Evolutionary conservation across 2,888 invertebrate genomes (phyloP), one percentile per base, ranked within the genome.

Genomic region (Andricus quercusramuli): DNA sequence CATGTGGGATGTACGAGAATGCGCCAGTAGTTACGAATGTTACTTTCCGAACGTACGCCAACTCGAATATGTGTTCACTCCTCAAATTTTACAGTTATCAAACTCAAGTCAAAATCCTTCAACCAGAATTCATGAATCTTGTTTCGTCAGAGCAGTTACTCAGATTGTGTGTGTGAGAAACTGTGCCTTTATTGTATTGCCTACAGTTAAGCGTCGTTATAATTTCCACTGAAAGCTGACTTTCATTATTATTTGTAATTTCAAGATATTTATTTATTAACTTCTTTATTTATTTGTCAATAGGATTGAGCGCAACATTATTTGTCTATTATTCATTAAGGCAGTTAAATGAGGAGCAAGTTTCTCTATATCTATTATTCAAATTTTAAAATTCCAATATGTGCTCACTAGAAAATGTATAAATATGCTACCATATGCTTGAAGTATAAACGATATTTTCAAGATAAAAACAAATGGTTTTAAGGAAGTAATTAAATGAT

Each of bases 31-130:
- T 59, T 56, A 37, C 13, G 4, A 32, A 74, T 37, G 15, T 70
- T 70, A 47, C 51, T 62, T 59, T 37, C 20, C 64, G 64, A 77
- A 66, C 29, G 41, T 44, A 78, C 79, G 74, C 56, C 56, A 74
- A 56, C 13, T 25, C 29, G 2, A 74, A 56, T 51, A 15, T 29
- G 47, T 3, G 25, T 20, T 25, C 11, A 25, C 9, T 22, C 29
- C 6, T 22, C 22, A 59, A 59, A 59, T 59, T 59, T 22, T 59
- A 22, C 59, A 59, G 22, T 59, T 22, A 13, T 59, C 13, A 0
- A 11, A 9, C 59, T 22, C 11, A 64, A 29, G 2, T 15, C 29
- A 25, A 29, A 64, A 25, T 64, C 8, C 6, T 6, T 64, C 29
- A 17, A 64, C 64, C 29, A 3, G 29, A 64, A 13, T 29, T 15